phyloP scores from a whole-genome alignment of 2,113 vertebrate species.

The Crocuta crocuta region DNA sequence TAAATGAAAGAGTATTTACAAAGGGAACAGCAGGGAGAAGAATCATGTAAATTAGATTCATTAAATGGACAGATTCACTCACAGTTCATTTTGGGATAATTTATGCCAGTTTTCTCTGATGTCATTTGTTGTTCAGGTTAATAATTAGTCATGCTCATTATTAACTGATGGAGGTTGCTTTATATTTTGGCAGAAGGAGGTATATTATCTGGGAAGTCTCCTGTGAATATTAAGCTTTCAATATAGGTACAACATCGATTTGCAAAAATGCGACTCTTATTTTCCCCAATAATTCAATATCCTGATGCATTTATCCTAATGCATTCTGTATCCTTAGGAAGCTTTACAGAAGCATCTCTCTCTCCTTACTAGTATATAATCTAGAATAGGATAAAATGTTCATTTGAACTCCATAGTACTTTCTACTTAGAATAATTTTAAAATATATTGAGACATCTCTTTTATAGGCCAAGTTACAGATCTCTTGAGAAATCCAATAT shows the following conservation, averaged over 20 bases:
- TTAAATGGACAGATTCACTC: conserved; percentile 61
- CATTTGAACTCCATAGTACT: neutral
- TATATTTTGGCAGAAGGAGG: conserved; percentile 47
- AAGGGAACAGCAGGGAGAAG: conserved; percentile 48
- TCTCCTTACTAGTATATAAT: conserved; percentile 20
- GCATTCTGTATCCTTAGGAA: neutral
- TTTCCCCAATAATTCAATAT: conserved; percentile 58
- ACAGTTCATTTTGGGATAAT: conserved; percentile 63
- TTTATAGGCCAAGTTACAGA: neutral
- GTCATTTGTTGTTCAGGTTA: conserved; percentile 81
- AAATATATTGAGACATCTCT: conserved; percentile 34
- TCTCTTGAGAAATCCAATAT: conserved; percentile 14
- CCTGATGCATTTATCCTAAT: neutral
- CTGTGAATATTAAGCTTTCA: conserved; percentile 5
- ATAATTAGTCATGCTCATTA: conserved; percentile 74
- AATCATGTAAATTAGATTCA: conserved; percentile 64
- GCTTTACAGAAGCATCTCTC: conserved; percentile 21
- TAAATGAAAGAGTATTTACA: conserved; percentile 64
- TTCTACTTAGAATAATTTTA: conserved; percentile 58
- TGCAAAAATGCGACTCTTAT: conserved; percentile 61
- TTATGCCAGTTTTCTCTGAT: conserved; percentile 74
- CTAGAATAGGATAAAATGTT: conserved; percentile 15
- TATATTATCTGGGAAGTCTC: conserved; percentile 45
- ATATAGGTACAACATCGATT: conserved; percentile 40
- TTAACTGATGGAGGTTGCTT: conserved; percentile 66